These are phyloP conservation scores for Epinotia bilunana DNA, from an alignment of 2,888 invertebrate species.

Conservation along the genomic window DNA sequence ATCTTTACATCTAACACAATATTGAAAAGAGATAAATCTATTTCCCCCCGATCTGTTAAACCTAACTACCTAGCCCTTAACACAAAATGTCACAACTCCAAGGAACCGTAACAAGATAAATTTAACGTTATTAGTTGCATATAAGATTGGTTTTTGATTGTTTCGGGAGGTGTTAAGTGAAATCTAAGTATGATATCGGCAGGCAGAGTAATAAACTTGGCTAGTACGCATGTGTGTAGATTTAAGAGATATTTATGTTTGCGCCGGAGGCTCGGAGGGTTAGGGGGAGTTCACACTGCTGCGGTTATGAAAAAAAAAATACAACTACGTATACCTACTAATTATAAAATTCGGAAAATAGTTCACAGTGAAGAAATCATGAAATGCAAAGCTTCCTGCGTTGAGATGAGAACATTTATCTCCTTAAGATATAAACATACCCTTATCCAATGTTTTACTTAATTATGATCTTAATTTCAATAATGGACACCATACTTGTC, in stretches of 20 bases:
- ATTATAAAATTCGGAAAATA: too few species aligned
- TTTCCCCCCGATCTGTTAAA: slow-evolving; percentile 57
- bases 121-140: slow-evolving; percentile 7
- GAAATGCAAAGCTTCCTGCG: too few species aligned
- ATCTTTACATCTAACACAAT: slow-evolving; percentile 43
- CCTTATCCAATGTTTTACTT: too few species aligned
- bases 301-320: slow-evolving; percentile 13
- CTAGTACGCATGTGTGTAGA: slow-evolving; percentile 68
- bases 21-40: slow-evolving; percentile 59
- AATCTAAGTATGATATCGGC: slow-evolving; percentile 61
- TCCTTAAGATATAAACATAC: too few species aligned
- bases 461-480: too few species aligned
- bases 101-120: slow-evolving; percentile 23
- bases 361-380: too few species aligned
- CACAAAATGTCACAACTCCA: slow-evolving; percentile 45
- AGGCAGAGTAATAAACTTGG: slow-evolving; percentile 67
- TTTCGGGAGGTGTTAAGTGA: slow-evolving; percentile 53
- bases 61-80: slow-evolving; percentile 49
- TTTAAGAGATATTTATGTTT: slow-evolving; percentile 61
- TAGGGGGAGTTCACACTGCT: slow-evolving; percentile 50
- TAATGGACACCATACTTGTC: too few species aligned
- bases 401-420: too few species aligned
- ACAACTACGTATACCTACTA: too few species aligned
- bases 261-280: slow-evolving; percentile 55
- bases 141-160: slow-evolving; percentile 47